Conservation (phyloP, 2,797 vertebrate species). For the Megalops cyprinoides region DNA sequence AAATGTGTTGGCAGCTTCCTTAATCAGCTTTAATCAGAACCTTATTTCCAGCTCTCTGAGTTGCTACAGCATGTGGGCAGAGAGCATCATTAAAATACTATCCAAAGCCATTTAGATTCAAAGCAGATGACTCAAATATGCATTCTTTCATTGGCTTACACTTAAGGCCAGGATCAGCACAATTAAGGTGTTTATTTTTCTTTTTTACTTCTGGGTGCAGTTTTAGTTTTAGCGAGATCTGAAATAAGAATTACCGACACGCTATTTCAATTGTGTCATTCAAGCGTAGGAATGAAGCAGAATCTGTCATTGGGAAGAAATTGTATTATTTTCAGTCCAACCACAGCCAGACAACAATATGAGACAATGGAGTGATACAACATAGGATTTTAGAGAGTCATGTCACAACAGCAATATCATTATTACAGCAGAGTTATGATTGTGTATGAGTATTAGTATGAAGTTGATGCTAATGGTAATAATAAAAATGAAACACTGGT, state of each 20-base stretch:
- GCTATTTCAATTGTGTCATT: too few species aligned
- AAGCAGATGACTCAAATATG: conserved; percentile 55
- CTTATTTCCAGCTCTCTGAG: conserved; percentile 6
- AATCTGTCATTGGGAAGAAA: too few species aligned
- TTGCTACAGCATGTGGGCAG: conserved; percentile 25
- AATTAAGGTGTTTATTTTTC: conserved; percentile 30
- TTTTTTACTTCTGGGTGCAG: conserved; percentile 24
- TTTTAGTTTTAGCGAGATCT: conserved; percentile 27
- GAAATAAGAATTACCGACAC: neutral
- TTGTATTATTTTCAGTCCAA: too few species aligned
- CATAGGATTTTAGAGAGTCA: too few species aligned
- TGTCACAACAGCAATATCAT: too few species aligned
- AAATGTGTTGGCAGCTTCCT: conserved; percentile 53
- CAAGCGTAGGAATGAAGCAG: too few species aligned
- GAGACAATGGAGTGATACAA: too few species aligned
- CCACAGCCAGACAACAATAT: too few species aligned
- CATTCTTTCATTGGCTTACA: conserved; percentile 33
- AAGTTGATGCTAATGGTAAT: too few species aligned
- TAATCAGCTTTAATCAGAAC: conserved; percentile 56
- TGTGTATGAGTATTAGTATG: too few species aligned
- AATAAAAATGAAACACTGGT: too few species aligned
- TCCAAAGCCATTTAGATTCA: conserved; percentile 52
- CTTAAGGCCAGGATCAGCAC: conserved; percentile 31
- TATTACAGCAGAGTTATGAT: too few species aligned
- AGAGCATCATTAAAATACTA: conserved; percentile 54